phyloP scores from a whole-genome alignment of 2,797 vertebrate species.

The Naso thynnoides region DNA sequence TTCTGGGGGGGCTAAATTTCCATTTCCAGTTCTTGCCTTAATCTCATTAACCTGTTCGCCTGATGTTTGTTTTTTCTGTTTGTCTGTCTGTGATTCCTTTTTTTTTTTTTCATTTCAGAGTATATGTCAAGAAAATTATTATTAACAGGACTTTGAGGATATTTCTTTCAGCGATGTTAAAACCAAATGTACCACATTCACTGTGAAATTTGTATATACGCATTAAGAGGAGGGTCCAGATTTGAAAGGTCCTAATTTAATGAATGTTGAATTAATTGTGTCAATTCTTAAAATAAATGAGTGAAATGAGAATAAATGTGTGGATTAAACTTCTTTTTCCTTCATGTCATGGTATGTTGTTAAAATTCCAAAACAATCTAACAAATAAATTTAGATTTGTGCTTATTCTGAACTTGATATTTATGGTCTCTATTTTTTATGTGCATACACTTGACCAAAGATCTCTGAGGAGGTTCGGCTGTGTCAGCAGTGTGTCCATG shows the following conservation, averaged over 20 bases:
- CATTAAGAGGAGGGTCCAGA: slow-evolving; percentile 19
- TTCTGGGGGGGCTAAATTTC: background rate
- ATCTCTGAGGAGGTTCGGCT: no score
- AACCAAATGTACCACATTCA: slow-evolving; percentile 70
- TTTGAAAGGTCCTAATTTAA: slow-evolving; percentile 60
- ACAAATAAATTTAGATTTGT: no score
- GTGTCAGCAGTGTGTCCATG: no score
- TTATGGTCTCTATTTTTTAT: no score
- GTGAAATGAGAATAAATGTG: slow-evolving; percentile 11
- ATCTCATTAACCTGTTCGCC: background rate
- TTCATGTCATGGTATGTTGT: background rate
- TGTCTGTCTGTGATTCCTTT: background rate
- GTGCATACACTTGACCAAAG: no score
- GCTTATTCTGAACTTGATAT: no score
- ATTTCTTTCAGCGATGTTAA: background rate
- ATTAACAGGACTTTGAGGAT: slow-evolving; percentile 29
- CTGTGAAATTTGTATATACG: slow-evolving; percentile 81
- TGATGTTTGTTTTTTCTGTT: background rate
- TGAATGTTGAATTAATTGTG: slow-evolving; percentile 54
- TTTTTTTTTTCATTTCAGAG: background rate
- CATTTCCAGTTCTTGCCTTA: slow-evolving; percentile 46
- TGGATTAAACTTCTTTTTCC: slow-evolving; percentile 23
- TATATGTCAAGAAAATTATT: slow-evolving; percentile 14
- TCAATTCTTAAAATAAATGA: slow-evolving; percentile 75
- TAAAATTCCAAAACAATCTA: no score